Evolutionary conservation across 2,113 vertebrate species (phyloP).

Genomic region (Nasalis larvatus): DNA sequence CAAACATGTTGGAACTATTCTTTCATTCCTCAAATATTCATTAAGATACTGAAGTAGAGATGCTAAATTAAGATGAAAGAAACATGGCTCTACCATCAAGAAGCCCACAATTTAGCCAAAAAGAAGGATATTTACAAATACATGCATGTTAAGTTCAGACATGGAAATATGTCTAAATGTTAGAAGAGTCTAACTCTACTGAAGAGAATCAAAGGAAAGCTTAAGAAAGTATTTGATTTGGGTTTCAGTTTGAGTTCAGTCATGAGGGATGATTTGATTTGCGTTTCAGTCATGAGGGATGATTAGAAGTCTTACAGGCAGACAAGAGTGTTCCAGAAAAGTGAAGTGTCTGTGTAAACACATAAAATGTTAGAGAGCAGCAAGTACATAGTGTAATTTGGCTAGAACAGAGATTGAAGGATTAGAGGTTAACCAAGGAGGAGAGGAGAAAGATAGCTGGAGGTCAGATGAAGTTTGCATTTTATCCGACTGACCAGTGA

Average conservation of each 20-base stretch:
- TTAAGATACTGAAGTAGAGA: neutral
- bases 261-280: neutral
- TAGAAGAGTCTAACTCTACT: neutral
- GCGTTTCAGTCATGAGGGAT: neutral
- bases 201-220: neutral
- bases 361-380: neutral
- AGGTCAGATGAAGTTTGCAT: neutral
- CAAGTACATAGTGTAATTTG: neutral
- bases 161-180: neutral
- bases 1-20: neutral
- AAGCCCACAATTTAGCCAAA: neutral
- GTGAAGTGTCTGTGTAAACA: neutral
- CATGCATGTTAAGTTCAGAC: neutral
- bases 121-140: neutral
- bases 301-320: neutral
- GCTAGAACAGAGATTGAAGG: neutral
- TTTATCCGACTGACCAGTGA: neutral
- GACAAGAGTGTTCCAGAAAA: neutral
- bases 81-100: neutral
- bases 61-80: neutral
- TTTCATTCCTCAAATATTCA: slow-evolving; percentile 30
- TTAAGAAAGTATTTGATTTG: neutral
- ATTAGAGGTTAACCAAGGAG: neutral
- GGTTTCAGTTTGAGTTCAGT: neutral
- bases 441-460: neutral